Conservation (phyloP, 2,113 vertebrate species). For the Sterrhoptilus dennistouni region DNA sequence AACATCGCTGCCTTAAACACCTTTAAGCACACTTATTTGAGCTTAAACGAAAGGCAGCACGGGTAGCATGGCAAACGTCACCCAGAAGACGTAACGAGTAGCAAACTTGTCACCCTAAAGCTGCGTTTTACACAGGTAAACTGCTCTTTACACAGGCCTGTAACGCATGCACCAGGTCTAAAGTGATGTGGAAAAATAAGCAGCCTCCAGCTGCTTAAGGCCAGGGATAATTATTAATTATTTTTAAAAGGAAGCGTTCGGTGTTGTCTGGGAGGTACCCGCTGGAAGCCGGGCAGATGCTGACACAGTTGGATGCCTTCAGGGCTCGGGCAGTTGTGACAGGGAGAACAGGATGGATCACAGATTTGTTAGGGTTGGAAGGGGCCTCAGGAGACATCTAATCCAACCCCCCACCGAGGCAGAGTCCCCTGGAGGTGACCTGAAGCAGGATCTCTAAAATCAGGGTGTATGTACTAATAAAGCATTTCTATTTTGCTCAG, state of each 20-base stretch:
- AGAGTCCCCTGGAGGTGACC: not conserved
- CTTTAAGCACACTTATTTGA: accelerated
- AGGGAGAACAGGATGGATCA: too few relatives aligned
- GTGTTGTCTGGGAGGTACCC: not conserved
- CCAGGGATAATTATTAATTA: not conserved
- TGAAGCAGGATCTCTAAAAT: not conserved
- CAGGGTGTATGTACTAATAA: accelerated
- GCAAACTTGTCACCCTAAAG: not conserved
- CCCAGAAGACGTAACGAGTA: too few relatives aligned
- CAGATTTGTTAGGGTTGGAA: too few relatives aligned
- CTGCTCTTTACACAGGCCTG: not conserved
- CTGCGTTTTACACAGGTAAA: not conserved
- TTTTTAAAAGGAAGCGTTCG: not conserved
- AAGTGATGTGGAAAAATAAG: accelerated
- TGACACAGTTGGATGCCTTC: accelerated
- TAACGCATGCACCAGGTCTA: accelerated
- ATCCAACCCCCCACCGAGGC: not conserved
- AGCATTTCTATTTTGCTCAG: not conserved
- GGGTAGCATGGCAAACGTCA: not conserved
- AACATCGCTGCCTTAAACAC: accelerated
- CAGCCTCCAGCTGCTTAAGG: not conserved
- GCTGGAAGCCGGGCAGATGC: not conserved
- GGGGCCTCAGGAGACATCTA: too few relatives aligned
- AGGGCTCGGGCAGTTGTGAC: not conserved
- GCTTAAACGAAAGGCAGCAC: not conserved